Evolutionary conservation across 2,797 vertebrate genomes (phyloP), one percentile per base, ranked within the genome.

Genomic region (Acipenser transmontanus): DNA sequence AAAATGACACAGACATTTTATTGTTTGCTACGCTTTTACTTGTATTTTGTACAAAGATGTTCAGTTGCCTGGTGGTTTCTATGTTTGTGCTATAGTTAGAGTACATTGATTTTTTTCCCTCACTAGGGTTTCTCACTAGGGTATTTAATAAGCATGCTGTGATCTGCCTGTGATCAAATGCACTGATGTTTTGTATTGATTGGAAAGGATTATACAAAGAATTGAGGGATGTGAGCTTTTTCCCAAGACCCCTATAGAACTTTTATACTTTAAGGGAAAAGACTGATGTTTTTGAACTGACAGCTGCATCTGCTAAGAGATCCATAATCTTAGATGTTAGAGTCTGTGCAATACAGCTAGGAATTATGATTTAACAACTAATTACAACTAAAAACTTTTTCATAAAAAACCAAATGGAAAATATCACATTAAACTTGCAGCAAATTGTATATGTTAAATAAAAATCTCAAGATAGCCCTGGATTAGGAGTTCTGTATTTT

Each of bases 91-190:
- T 34, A 4, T 34, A 34, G 34, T 34, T 34, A 34, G 3, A 6
- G 56, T 48, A 34, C 34, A 34, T 34, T 34, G 34, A 34, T 34
- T 34, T 34, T 34, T 34, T 34, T 34, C 1, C 34, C 34, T 34
- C 34, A 34, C 34, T 34, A 34, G 34, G 34, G 34, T 47, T 48
- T 48, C 10, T 57, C 20, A 66, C 64, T 1, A 49, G 52, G 52
- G 20, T 20, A 57, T 66, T 59, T 8, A 48, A 4, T 20, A 47
- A 57, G 17, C 47, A 34, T 14, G 12, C 50, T 52, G 50, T 65
- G 62, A 50, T 9, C 62, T 65, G 17, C 48, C 17, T 49, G 5
- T 17, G 12, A 65, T 54, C 50, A 56, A 47, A 65, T 56, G 50
- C 11, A 20, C n/a, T 56, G 10, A 54, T n/a, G 11, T 47, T 57